Evolutionary conservation across 1,140 invertebrate species (phyloP).

Genomic region (Archegozetes longisetosus): DNA sequence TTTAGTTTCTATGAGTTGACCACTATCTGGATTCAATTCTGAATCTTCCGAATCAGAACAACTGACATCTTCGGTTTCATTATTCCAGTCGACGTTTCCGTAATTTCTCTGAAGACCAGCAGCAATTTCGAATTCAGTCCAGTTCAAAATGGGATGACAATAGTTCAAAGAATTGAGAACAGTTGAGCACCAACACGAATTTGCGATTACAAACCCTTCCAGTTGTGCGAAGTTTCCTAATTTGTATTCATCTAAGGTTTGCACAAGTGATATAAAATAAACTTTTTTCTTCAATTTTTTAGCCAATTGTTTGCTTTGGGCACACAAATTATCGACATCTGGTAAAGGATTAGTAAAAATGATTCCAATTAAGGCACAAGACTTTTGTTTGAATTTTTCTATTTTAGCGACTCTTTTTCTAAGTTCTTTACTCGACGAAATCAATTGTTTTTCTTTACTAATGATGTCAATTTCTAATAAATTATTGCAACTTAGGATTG

Average conservation of each 20-base stretch:
- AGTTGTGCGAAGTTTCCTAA: constrained; percentile 13
- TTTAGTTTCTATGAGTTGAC: neutral
- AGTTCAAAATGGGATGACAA: constrained; percentile 2
- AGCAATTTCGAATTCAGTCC: constrained; percentile 13
- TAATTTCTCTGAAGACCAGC: neutral
- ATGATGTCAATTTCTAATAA: constrained; percentile 2
- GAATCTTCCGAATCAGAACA: neutral
- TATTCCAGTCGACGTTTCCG: constrained; percentile 12
- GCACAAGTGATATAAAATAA: constrained; percentile 12
- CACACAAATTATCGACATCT: neutral
- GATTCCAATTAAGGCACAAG: constrained; percentile 2
- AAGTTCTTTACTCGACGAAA: constrained; percentile 1
- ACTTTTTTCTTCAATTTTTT: constrained; percentile 1
- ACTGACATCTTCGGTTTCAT: neutral
- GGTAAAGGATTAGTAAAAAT: constrained; percentile 2
- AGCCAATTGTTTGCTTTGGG: neutral
- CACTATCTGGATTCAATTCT: neutral
- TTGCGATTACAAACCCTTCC: constrained; percentile 9
- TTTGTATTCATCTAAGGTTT: constrained; percentile 12
- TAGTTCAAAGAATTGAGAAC: neutral
- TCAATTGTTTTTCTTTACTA: neutral
- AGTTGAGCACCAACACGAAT: constrained; percentile 1
- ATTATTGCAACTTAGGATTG: constrained; percentile 9
- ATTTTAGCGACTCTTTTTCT: constrained; percentile 9
- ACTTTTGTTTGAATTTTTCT: constrained; percentile 11